Evolutionary conservation across 2,113 vertebrate genomes (phyloP).

Genomic region (Silurus glanis): DNA sequence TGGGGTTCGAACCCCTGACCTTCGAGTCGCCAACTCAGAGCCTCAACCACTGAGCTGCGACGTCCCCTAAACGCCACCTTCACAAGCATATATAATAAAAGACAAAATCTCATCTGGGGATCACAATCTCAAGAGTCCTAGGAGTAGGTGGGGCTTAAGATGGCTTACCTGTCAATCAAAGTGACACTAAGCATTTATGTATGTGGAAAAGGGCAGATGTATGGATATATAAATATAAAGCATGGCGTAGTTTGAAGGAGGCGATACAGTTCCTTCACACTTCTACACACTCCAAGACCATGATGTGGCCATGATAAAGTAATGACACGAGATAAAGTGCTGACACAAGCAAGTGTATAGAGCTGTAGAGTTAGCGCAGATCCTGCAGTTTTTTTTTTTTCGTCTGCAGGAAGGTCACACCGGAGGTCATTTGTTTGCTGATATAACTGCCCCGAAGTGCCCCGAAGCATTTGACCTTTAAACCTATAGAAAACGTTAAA

Average conservation of each 20-base stretch:
- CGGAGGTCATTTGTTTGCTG: neutral
- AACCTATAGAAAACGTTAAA: neutral
- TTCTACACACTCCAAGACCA: no score
- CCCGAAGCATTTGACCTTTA: constrained; percentile 10
- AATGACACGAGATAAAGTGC: no score
- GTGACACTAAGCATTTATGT: neutral
- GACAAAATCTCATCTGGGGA: no score
- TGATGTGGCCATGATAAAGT: no score
- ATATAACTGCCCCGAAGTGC: constrained; percentile 21
- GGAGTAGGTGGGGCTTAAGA: neutral
- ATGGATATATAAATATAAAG: no score
- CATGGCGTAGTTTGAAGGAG: neutral
- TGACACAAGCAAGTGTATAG: neutral
- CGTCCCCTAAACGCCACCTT: no score
- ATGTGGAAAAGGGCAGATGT: neutral
- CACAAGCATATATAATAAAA: no score
- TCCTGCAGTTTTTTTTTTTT: neutral
- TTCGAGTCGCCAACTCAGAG: no score
- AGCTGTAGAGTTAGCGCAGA: neutral
- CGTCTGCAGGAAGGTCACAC: neutral
- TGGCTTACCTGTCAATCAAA: neutral
- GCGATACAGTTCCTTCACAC: no score
- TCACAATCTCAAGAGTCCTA: neutral
- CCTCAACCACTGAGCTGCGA: no score
- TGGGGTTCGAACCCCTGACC: no score